Evolutionary conservation across 2,888 invertebrate species (phyloP).

Genomic region (Phasia obesa): DNA sequence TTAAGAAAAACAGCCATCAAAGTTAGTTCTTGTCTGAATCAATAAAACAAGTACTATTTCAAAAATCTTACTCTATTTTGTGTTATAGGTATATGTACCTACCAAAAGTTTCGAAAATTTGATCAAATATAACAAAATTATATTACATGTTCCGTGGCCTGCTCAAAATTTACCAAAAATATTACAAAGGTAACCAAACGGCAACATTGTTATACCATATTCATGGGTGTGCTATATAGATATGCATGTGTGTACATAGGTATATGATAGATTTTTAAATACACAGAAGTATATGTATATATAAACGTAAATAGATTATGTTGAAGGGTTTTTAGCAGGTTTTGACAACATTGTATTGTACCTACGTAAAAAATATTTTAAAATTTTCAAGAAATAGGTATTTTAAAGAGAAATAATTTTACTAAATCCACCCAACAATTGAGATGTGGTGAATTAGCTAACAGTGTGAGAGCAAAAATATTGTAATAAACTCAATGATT

Average conservation of each 20-base stretch:
- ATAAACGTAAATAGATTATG: neutral
- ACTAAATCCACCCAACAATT: neutral
- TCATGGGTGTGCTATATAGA: too few relatives aligned
- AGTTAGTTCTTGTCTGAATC: too few relatives aligned
- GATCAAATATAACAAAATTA: too few relatives aligned
- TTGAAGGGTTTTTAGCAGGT: neutral
- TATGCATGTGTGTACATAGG: neutral
- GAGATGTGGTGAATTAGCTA: slow-evolving; percentile 16
- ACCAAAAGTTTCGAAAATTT: too few relatives aligned
- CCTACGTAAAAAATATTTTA: neutral
- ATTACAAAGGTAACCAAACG: too few relatives aligned
- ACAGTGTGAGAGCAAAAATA: slow-evolving; percentile 8
- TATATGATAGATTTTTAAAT: neutral
- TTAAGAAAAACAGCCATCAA: too few relatives aligned
- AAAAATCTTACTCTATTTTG: too few relatives aligned
- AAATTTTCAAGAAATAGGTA: neutral
- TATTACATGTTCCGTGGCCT: too few relatives aligned
- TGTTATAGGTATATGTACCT: too few relatives aligned
- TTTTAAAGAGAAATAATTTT: neutral
- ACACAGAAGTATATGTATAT: neutral
- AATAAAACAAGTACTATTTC: too few relatives aligned
- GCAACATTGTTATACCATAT: too few relatives aligned
- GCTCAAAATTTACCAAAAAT: too few relatives aligned
- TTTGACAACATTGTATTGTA: neutral
- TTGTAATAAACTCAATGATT: slow-evolving; percentile 22